Evolutionary conservation across 2,797 vertebrate species (phyloP).

Genomic region (Dromococcyx pavoninus): DNA sequence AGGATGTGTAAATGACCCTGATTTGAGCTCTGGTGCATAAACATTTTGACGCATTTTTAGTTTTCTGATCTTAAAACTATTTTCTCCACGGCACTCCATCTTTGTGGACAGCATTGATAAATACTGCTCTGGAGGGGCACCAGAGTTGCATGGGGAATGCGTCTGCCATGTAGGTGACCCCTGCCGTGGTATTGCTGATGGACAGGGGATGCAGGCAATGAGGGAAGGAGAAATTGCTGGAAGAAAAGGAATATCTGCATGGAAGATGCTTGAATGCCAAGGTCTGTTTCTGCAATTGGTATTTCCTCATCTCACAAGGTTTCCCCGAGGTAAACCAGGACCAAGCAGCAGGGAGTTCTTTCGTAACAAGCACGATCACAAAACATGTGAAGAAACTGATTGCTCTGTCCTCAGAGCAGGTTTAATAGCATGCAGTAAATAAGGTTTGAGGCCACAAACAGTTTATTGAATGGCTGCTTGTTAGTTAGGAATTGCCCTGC

Average conservation of each 20-base stretch:
- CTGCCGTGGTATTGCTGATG: not conserved
- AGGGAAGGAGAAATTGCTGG: not conserved
- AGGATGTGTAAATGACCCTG: not conserved
- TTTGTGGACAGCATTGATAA: not conserved
- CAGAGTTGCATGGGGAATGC: not conserved
- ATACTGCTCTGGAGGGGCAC: not conserved
- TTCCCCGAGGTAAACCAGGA: not conserved
- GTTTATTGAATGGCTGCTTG: not conserved
- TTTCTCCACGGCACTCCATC: not conserved
- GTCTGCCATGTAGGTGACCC: not conserved
- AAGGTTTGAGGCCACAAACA: not conserved
- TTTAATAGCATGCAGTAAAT: not conserved
- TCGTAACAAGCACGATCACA: rapidly evolving
- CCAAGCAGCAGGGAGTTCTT: not conserved
- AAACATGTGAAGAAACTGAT: not conserved
- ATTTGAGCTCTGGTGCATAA: not conserved
- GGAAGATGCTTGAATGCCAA: not conserved
- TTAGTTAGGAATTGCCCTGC: not conserved
- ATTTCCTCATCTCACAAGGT: not conserved
- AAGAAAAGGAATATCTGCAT: not conserved
- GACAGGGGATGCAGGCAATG: not conserved
- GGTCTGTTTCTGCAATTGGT: not conserved
- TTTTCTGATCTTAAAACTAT: not conserved
- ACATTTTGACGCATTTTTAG: not conserved
- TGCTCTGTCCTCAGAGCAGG: not conserved